These are phyloP conservation scores for Apotomis capreana DNA, from an alignment of 2,888 invertebrate genomes.

Conservation along the genomic window DNA sequence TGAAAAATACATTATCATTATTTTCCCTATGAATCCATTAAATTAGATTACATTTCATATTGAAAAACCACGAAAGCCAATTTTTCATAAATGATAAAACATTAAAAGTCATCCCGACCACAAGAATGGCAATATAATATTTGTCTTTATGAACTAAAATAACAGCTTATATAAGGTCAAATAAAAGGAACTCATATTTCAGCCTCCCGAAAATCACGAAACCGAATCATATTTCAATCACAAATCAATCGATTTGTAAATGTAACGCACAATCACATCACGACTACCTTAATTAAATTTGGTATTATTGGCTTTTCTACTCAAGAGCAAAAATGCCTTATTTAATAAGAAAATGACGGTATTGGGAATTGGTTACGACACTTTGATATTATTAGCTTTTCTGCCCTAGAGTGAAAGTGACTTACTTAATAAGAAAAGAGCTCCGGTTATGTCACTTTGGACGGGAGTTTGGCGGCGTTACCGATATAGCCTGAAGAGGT, in stretches of 20 bases:
- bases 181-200: neutral
- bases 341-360: neutral
- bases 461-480: neutral
- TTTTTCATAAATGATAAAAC: no score
- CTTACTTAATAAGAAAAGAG: neutral
- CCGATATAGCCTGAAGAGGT: neutral
- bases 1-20: no score
- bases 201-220: neutral
- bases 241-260: neutral
- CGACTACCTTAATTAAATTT: neutral
- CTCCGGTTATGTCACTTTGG: neutral
- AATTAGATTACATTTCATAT: no score
- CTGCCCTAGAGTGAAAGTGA: no score
- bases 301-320: neutral
- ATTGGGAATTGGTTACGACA: no score
- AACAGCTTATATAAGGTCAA: neutral
- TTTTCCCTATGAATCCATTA: no score
- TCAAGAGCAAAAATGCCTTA: neutral
- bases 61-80: no score
- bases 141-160: neutral
- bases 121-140: no score
- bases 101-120: no score
- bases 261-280: neutral
- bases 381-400: no score
- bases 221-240: neutral